Conservation (phyloP, 2,888 invertebrate species). For the Blastobasis lacticolella region DNA sequence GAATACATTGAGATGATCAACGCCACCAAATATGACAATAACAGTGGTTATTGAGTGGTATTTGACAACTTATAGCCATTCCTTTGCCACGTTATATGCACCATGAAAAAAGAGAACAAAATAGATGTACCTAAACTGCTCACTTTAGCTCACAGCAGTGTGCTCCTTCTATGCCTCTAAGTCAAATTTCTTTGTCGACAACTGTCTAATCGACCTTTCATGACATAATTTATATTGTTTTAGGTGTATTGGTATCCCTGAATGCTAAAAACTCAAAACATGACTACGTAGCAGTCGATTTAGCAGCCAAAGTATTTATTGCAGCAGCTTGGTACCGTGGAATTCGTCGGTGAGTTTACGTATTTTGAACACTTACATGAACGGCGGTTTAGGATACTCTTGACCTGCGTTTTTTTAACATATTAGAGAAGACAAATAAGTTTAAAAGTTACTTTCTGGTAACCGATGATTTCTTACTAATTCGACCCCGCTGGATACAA, state of each 20-base stretch:
- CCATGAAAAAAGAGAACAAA: too few species aligned
- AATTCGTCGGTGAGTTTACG: conserved; percentile 1
- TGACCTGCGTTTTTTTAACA: too few species aligned
- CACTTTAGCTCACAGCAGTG: background rate
- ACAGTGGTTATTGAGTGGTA: too few species aligned
- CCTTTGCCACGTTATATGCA: too few species aligned
- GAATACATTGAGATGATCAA: too few species aligned
- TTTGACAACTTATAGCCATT: too few species aligned
- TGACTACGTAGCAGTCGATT: conserved; percentile 8
- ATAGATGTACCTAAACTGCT: background rate
- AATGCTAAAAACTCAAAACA: background rate
- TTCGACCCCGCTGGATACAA: too few species aligned
- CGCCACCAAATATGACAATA: too few species aligned
- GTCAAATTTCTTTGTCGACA: background rate
- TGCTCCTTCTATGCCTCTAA: background rate
- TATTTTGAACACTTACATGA: background rate
- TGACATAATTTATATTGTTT: background rate
- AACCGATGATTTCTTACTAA: too few species aligned
- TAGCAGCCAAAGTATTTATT: conserved; percentile 3
- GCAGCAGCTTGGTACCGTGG: conserved; percentile 8
- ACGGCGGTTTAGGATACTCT: too few species aligned
- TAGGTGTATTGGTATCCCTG: background rate
- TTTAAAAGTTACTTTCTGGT: too few species aligned
- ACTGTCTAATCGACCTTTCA: background rate
- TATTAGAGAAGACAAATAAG: too few species aligned